Conservation (phyloP, 2,113 vertebrate genomes). For the Leuciscus idus region DNA sequence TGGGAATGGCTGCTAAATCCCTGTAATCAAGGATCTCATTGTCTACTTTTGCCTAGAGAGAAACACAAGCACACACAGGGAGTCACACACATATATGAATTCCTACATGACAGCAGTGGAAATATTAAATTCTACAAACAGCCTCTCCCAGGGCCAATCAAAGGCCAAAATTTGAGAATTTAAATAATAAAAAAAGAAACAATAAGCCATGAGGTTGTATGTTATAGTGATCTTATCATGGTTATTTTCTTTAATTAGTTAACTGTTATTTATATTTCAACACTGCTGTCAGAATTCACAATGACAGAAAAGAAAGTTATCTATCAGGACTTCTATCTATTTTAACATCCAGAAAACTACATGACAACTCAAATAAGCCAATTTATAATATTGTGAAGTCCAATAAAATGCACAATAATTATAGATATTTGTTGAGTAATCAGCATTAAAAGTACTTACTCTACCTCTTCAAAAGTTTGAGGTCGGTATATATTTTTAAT, state of each 20-base stretch:
- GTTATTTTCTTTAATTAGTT: neutral
- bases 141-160: neutral
- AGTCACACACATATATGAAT: neutral
- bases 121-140: neutral
- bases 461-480: neutral
- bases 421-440: neutral
- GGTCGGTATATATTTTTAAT: too few relatives aligned
- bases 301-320: neutral
- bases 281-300: slow-evolving; percentile 3
- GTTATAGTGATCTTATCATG: neutral
- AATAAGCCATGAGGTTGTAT: neutral
- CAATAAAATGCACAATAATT: neutral
- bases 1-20: slow-evolving; percentile 98
- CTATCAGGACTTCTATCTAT: neutral
- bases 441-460: neutral
- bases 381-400: neutral
- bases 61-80: slow-evolving; percentile 41
- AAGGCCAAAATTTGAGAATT: neutral
- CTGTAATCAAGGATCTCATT: slow-evolving; percentile 98
- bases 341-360: neutral
- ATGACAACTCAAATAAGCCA: neutral
- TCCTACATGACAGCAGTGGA: slow-evolving; percentile 1
- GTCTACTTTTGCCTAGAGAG: slow-evolving; percentile 95
- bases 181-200: neutral
- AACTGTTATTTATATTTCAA: neutral